Evolutionary conservation across 1,140 invertebrate species (phyloP), one percentile per base, ranked within the genome.

Genomic region (Zaprionus nigranus): DNA sequence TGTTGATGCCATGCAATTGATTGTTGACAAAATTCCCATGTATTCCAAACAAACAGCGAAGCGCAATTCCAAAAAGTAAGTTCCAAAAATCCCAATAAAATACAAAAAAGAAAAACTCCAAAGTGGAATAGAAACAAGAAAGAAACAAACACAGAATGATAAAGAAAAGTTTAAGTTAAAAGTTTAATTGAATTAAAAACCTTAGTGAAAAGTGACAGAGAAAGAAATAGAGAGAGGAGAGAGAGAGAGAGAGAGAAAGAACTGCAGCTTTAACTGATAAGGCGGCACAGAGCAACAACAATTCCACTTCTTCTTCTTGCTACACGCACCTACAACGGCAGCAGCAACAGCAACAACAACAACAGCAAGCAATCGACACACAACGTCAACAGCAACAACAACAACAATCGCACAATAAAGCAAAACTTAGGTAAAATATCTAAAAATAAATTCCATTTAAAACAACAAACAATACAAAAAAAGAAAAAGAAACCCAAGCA

Each of bases 51-150:
- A 92, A 91, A 92, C 85, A 87, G 81, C 91, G 84, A 92, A 92
- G 86, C 91, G 91, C 74, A 92, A 92, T 92, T 92, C 91, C 88
- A 92, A 92, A 92, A 92, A 92, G 91, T 92, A 92, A 92, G 91
- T 92, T 81, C 60, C 34, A 24, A 40, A 58, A 69, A 59, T 62
- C 56, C 26, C 36, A 54, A 51, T 17, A 70, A 69, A 57, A 26
- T n/a, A 56, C 13, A 11, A 59, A 63, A 61, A 17, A 60, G n/a
- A 15, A 61, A 53, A 22, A 40, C 22, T 2, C 26, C n/a, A 51
- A 46, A 46, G 40, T 46, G 40, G n/a, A 9, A 46, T 11, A 34
- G 9, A 34, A 34, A 11, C 30, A 34, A 46, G n/a, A 62, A 9
- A 51, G 22, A n/a, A 53, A 59, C 28, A 26, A 67, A 61, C 26